These are phyloP conservation scores for Melipona quadrifasciata DNA, from an alignment of 1,140 invertebrate species.

Conservation along the genomic window DNA sequence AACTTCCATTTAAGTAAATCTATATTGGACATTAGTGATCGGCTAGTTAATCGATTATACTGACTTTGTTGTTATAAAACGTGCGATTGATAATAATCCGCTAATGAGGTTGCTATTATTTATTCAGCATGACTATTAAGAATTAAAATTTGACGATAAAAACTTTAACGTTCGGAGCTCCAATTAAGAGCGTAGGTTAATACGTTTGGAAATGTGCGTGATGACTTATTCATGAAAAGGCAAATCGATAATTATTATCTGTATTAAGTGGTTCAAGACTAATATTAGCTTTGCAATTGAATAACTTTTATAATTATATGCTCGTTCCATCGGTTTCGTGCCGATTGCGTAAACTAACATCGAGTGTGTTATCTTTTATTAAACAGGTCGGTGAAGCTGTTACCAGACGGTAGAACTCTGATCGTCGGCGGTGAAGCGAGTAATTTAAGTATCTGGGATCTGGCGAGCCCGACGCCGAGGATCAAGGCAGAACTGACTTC, in stretches of 20 bases:
- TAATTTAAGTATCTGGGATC: conserved; percentile 98
- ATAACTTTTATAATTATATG: not conserved
- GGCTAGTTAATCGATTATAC: not conserved
- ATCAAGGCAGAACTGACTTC: conserved; percentile 97
- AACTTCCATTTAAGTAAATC: not conserved
- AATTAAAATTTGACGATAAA: too few species aligned
- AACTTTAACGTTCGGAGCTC: not conserved
- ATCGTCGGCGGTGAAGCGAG: conserved; percentile 99
- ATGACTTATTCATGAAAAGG: not conserved
- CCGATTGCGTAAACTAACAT: not conserved
- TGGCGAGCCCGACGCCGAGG: conserved; percentile 93
- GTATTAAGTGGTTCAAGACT: not conserved
- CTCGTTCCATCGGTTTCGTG: not conserved
- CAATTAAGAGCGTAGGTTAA: not conserved
- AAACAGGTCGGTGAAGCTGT: conserved; percentile 91
- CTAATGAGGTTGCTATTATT: not conserved
- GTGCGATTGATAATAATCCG: too few species aligned
- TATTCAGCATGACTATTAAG: not conserved
- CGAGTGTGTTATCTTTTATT: not conserved
- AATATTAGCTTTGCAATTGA: not conserved
- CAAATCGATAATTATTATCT: not conserved
- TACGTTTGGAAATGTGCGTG: not conserved
- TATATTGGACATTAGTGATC: not conserved
- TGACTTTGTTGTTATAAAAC: too few species aligned
- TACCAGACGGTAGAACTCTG: conserved; percentile 97